Conservation (phyloP, 2,888 invertebrate genomes). For the Steinernema hermaphroditum region DNA sequence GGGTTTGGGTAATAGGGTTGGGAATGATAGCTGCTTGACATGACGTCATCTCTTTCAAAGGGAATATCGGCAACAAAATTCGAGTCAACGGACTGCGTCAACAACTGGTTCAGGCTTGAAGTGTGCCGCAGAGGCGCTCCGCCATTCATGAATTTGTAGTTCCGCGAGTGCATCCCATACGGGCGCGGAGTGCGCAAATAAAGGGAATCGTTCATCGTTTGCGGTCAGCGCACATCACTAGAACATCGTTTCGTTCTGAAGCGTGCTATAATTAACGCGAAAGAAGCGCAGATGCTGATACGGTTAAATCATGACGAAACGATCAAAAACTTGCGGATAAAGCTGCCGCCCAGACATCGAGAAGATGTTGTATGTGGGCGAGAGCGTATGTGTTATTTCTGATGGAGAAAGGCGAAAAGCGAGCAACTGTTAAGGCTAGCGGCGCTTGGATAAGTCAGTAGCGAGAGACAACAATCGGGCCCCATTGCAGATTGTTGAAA, state of each 20-base stretch:
- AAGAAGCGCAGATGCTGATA: not conserved
- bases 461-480: conserved; percentile 16
- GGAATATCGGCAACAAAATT: conserved; percentile 14
- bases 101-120: conserved; percentile 1
- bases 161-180: conserved; percentile 23
- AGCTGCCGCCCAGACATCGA: not conserved
- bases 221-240: not conserved
- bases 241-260: conserved; percentile 27
- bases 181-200: conserved; percentile 24
- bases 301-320: not conserved
- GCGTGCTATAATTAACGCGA: no score
- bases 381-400: not conserved
- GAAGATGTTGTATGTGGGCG: conserved; percentile 28
- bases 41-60: conserved; percentile 12
- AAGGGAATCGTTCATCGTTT: conserved; percentile 20
- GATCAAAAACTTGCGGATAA: conserved; percentile 15
- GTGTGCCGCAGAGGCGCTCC: conserved; percentile 11
- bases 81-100: conserved; percentile 14
- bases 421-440: conserved; percentile 21
- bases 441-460: not conserved
- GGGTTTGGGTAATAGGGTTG: conserved; percentile 16
- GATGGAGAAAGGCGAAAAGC: not conserved
- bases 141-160: conserved; percentile 26
- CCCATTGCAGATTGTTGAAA: conserved; percentile 5
- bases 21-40: conserved; percentile 28